These are phyloP conservation scores for Paralichthys olivaceus DNA, from an alignment of 2,113 vertebrate genomes.

Conservation along the genomic window DNA sequence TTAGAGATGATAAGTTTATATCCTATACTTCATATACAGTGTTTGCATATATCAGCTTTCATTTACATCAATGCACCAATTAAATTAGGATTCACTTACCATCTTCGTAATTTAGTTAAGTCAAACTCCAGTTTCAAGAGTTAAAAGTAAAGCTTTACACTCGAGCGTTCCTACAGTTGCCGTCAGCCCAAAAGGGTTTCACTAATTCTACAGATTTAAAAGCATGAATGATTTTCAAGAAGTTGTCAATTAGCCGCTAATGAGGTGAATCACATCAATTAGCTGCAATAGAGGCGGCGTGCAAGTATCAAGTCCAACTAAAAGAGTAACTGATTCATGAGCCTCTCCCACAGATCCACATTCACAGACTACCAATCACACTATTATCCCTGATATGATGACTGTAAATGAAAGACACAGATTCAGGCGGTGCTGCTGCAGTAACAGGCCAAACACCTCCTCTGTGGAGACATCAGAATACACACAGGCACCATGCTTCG, in stretches of 20 bases:
- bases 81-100: too few relatives aligned
- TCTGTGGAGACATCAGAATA: constrained; percentile 19
- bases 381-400: background rate
- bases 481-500: constrained; percentile 17
- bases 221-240: constrained; percentile 33
- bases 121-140: background rate
- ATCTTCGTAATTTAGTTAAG: too few relatives aligned
- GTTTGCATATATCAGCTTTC: too few relatives aligned
- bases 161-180: background rate
- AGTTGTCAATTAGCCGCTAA: constrained; percentile 24
- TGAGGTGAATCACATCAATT: constrained; percentile 19
- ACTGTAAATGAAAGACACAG: background rate
- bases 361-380: background rate
- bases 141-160: background rate
- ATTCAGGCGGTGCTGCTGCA: constrained; percentile 26
- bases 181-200: background rate
- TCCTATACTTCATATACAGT: too few relatives aligned
- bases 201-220: constrained; percentile 28
- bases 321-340: constrained; percentile 3
- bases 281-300: background rate
- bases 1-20: too few relatives aligned
- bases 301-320: background rate
- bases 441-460: constrained; percentile 29
- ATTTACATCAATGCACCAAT: too few relatives aligned
- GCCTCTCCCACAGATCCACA: too few relatives aligned